Percentiles rank a stretch among this genome's conserved stretches.
These are phyloP conservation scores for Sesamia inferens DNA, from an alignment of 2,888 invertebrate genomes.

Conservation along the genomic window DNA sequence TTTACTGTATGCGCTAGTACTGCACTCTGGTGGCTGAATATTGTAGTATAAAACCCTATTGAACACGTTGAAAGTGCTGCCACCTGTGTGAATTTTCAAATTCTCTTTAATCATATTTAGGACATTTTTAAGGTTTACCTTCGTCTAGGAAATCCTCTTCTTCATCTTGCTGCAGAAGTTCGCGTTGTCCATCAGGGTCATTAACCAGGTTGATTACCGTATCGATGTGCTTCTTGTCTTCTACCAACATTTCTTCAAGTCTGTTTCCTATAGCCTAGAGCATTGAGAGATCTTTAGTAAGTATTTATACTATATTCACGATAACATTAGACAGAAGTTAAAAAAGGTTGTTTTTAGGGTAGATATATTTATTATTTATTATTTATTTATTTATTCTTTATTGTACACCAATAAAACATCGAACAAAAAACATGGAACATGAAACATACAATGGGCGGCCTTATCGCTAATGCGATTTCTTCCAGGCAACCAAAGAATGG, in stretches of 20 bases:
- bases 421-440: no score
- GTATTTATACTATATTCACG: background rate
- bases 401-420: no score
- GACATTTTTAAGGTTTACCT: slow-evolving; percentile 86
- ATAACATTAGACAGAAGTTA: no score
- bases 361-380: no score
- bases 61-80: background rate
- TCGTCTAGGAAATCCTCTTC: slow-evolving; percentile 99
- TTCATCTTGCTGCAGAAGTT: slow-evolving; percentile 95
- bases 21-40: no score
- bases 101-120: background rate
- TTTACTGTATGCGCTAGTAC: no score
- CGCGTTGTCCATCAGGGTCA: slow-evolving; percentile 95
- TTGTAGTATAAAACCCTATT: background rate
- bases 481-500: no score
- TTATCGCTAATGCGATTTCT: no score
- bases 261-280: slow-evolving; percentile 94
- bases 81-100: background rate
- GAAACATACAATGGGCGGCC: no score
- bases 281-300: background rate
- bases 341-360: no score
- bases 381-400: no score
- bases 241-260: slow-evolving; percentile 96
- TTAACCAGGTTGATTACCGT: slow-evolving; percentile 92
- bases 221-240: slow-evolving; percentile 93